These are phyloP conservation scores for Chelonia mydas DNA, from an alignment of 2,797 vertebrate genomes.

Conservation along the genomic window DNA sequence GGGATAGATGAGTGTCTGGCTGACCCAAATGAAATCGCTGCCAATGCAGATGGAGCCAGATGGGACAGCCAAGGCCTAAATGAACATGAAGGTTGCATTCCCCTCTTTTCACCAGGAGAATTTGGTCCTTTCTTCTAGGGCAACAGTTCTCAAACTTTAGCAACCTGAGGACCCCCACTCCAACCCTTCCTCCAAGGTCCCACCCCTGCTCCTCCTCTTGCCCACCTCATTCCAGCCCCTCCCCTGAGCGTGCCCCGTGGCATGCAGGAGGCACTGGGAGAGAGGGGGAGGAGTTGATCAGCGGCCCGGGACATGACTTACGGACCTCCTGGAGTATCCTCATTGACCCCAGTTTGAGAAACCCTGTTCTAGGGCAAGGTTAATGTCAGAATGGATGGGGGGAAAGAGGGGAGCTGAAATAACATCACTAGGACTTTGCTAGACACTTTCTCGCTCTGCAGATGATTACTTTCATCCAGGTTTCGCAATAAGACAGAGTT, in stretches of 20 bases:
- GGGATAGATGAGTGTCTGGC: background rate
- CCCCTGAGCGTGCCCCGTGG: too few species aligned
- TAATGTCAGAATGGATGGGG: background rate
- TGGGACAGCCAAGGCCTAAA: background rate
- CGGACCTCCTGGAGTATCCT: too few species aligned
- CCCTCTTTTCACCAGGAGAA: background rate
- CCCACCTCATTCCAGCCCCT: too few species aligned
- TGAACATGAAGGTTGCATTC: background rate
- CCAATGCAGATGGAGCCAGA: fast-evolving
- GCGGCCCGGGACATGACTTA: too few species aligned
- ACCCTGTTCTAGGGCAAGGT: background rate
- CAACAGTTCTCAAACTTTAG: background rate
- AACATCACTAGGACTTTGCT: background rate
- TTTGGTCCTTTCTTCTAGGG: background rate
- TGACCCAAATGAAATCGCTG: background rate
- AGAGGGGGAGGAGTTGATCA: too few species aligned
- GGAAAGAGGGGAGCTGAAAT: background rate
- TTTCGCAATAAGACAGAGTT: background rate
- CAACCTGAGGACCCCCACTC: too few species aligned
- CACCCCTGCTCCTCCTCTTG: too few species aligned
- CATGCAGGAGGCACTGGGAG: too few species aligned
- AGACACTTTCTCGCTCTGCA: background rate
- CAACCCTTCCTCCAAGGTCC: too few species aligned
- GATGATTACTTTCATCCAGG: background rate
- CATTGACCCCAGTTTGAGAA: too few species aligned